phyloP scores from a whole-genome alignment of 2,888 invertebrate species.

The Atrina japonica region DNA sequence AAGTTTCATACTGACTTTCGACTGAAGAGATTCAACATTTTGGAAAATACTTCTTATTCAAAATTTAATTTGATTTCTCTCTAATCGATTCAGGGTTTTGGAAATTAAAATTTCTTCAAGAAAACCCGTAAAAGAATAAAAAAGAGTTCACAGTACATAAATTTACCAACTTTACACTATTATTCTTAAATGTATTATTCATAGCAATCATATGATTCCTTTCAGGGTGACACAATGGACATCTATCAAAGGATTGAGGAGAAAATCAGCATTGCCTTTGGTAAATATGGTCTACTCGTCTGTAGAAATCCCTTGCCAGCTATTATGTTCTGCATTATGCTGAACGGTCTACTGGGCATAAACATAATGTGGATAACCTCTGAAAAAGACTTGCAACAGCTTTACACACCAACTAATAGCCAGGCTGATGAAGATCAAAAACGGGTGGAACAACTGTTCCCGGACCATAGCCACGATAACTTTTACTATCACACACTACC shows the following conservation, averaged over 20 bases:
- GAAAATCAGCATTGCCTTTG: slow-evolving; percentile 39
- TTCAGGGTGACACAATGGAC: no score
- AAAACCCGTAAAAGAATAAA: no score
- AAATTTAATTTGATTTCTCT: no score
- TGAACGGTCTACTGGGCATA: slow-evolving; percentile 53
- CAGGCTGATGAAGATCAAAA: slow-evolving; percentile 59
- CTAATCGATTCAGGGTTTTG: no score
- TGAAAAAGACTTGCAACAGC: slow-evolving; percentile 57
- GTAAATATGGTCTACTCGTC: slow-evolving; percentile 41
- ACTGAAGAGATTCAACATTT: no score
- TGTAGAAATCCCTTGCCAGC: slow-evolving; percentile 45
- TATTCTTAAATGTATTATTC: no score
- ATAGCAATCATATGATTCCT: no score
- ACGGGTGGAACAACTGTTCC: slow-evolving; percentile 44
- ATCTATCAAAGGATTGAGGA: not conserved
- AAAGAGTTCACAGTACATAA: no score
- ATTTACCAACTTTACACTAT: no score
- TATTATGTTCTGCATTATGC: slow-evolving; percentile 33
- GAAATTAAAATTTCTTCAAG: no score
- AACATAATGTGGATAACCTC: slow-evolving; percentile 54
- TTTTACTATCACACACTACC: slow-evolving; percentile 18
- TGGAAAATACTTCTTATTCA: no score
- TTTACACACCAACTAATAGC: slow-evolving; percentile 68
- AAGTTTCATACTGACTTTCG: no score
- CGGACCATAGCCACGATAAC: slow-evolving; percentile 21